Evolutionary conservation across 2,797 vertebrate genomes (phyloP).

Genomic region (Salarias fasciatus): DNA sequence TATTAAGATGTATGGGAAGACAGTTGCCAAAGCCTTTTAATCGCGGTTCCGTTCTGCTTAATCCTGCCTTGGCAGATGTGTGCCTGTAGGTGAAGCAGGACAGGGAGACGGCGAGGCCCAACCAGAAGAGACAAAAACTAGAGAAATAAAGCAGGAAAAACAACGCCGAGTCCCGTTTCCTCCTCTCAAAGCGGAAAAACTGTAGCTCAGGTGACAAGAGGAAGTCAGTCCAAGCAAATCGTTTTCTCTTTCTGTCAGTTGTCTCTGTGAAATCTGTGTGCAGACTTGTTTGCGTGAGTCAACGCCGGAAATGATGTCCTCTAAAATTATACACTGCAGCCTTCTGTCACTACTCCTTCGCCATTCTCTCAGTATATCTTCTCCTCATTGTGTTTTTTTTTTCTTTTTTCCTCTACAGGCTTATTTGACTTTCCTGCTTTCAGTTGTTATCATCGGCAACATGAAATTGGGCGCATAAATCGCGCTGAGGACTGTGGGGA

Average conservation of each 20-base stretch:
- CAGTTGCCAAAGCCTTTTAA: slow-evolving; percentile 78
- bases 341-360: slow-evolving; percentile 46
- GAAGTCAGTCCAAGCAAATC: slow-evolving; percentile 44
- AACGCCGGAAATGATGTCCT: slow-evolving; percentile 9
- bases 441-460: slow-evolving; percentile 41
- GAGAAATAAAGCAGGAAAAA: neutral
- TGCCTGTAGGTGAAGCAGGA: slow-evolving; percentile 68
- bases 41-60: slow-evolving; percentile 70
- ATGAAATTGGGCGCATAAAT: slow-evolving; percentile 46
- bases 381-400: slow-evolving; percentile 2
- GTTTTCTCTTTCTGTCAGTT: slow-evolving; percentile 24
- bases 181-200: slow-evolving; percentile 12
- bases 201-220: slow-evolving; percentile 40
- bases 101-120: slow-evolving; percentile 65
- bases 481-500: slow-evolving; percentile 16
- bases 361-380: too few relatives aligned
- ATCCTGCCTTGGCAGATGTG: slow-evolving; percentile 72
- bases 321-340: slow-evolving; percentile 66
- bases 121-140: slow-evolving; percentile 23
- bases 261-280: slow-evolving; percentile 38
- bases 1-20: slow-evolving; percentile 77
- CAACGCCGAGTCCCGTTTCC: slow-evolving; percentile 13
- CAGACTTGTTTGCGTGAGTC: slow-evolving; percentile 8
- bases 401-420: slow-evolving; percentile 20
- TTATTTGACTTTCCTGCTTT: slow-evolving; percentile 51